Conservation (phyloP, 2,113 vertebrate genomes). For the Spermophilus dauricus region DNA sequence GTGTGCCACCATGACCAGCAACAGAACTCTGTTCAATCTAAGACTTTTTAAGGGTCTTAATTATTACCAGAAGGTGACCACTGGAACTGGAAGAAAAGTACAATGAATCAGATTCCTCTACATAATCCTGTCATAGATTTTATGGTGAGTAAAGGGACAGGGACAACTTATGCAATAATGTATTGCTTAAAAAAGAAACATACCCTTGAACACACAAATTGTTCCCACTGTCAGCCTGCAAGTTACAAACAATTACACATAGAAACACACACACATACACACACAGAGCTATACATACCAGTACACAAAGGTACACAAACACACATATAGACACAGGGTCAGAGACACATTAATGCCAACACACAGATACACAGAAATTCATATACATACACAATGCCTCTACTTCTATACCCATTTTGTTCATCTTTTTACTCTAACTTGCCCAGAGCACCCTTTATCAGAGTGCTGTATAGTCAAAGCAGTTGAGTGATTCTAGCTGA, state of each 20-base stretch:
- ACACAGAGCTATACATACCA: no score
- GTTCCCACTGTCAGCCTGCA: background rate
- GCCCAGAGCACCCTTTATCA: background rate
- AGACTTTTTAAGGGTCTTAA: background rate
- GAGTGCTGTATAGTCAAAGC: background rate
- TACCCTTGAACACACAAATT: fast-evolving
- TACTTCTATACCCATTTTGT: background rate
- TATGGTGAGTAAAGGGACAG: background rate
- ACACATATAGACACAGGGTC: background rate
- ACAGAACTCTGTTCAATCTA: background rate
- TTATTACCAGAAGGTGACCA: background rate
- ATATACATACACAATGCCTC: background rate
- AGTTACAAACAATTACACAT: background rate
- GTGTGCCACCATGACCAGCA: no score
- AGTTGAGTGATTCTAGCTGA: background rate
- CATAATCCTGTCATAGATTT: background rate
- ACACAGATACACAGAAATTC: background rate
- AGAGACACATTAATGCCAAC: background rate
- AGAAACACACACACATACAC: background rate
- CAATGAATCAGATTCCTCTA: background rate
- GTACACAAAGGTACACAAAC: background rate
- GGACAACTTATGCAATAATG: background rate
- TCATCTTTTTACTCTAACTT: background rate
- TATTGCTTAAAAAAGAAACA: background rate
- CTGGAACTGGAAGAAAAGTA: background rate